phyloP scores from a whole-genome alignment of 1,140 invertebrate species.

The Polyergus mexicanus region DNA sequence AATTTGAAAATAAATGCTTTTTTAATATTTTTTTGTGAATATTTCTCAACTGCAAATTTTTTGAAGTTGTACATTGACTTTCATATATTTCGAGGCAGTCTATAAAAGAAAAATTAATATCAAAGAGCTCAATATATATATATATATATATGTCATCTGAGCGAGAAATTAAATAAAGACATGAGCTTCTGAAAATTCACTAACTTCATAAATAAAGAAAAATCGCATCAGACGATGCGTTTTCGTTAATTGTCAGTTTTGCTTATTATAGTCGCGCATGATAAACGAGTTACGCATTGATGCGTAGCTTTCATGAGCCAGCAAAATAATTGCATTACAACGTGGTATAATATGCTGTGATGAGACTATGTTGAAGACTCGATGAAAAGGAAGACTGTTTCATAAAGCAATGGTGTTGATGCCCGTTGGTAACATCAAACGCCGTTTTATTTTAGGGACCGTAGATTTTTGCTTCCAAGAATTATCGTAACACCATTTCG shows the following conservation, averaged over 20 bases:
- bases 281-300: neutral
- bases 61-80: neutral
- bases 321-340: conserved; percentile 1
- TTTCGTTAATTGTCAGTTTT: conserved; percentile 34
- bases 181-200: neutral
- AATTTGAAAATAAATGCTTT: neutral
- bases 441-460: conserved; percentile 50
- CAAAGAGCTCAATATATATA: neutral
- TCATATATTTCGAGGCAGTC: neutral
- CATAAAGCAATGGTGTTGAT: neutral
- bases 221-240: neutral
- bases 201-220: conserved; percentile 1
- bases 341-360: neutral
- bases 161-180: conserved; percentile 18
- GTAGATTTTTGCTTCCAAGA: conserved; percentile 32
- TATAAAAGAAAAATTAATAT: neutral
- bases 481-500: conserved; percentile 1
- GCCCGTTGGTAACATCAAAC: conserved; percentile 39
- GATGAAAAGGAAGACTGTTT: conserved; percentile 38
- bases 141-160: neutral
- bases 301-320: neutral
- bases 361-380: neutral
- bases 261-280: neutral
- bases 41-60: neutral
- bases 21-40: neutral